Percentiles rank a stretch among this genome's conserved stretches.
Conservation (phyloP, 2,888 invertebrate genomes). For the Mythimna albipuncta region DNA sequence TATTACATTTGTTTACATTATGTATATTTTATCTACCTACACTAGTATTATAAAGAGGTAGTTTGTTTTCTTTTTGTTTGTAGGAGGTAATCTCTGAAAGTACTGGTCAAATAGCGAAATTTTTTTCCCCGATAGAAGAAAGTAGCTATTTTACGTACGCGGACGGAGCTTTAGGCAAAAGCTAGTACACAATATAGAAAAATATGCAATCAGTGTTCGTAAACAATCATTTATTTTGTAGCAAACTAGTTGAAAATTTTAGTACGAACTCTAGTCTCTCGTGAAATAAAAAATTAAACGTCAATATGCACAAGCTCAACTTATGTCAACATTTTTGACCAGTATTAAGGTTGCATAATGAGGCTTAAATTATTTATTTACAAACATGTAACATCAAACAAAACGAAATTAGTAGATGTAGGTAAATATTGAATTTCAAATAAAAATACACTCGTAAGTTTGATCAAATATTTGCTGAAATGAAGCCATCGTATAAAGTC, state of each 20-base stretch:
- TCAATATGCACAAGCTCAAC: background rate
- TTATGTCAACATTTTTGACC: background rate
- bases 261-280: background rate
- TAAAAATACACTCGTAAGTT: conserved; percentile 4
- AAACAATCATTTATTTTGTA: conserved; percentile 15
- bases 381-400: conserved; percentile 19
- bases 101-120: too few relatives aligned
- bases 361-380: background rate
- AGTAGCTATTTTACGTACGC: too few relatives aligned
- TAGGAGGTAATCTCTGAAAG: too few relatives aligned
- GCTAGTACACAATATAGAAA: background rate
- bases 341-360: background rate
- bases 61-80: too few relatives aligned
- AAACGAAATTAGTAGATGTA: conserved; percentile 5
- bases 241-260: conserved; percentile 6
- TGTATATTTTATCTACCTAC: background rate
- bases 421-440: conserved; percentile 2
- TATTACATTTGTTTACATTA: background rate
- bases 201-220: conserved; percentile 31
- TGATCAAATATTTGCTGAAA: conserved; percentile 15
- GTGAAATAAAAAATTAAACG: conserved; percentile 10
- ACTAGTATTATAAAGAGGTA: too few relatives aligned
- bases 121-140: too few relatives aligned
- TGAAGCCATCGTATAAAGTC: conserved; percentile 1
- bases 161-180: too few relatives aligned